phyloP scores from a whole-genome alignment of 2,888 invertebrate genomes.

The Cephonodes hylas region DNA sequence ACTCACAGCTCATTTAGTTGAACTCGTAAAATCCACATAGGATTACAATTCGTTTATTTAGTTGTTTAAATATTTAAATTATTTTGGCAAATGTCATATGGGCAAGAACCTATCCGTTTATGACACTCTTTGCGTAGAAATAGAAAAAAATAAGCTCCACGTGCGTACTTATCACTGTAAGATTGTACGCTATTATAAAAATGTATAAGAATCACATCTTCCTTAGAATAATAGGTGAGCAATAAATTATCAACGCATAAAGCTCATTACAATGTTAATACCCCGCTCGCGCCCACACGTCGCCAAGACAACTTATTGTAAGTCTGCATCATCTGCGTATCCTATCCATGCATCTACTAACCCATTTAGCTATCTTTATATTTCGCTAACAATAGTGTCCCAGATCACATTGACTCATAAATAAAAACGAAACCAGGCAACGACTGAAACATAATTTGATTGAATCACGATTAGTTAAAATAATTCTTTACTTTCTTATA shows the following conservation, averaged over 20 bases:
- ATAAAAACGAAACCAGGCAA: not conserved
- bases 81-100: too few species aligned
- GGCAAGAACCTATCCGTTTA: too few species aligned
- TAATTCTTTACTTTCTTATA: too few species aligned
- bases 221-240: conserved; percentile 23
- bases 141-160: not conserved
- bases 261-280: conserved; percentile 44
- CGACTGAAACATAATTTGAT: not conserved
- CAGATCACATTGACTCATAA: not conserved
- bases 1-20: too few species aligned
- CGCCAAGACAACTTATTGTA: conserved; percentile 9
- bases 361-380: not conserved
- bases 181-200: too few species aligned
- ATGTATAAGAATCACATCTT: conserved; percentile 19
- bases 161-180: too few species aligned
- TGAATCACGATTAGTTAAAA: not conserved
- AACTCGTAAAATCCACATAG: too few species aligned
- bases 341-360: not conserved
- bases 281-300: conserved; percentile 35
- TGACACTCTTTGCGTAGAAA: too few species aligned
- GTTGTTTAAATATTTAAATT: too few species aligned
- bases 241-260: conserved; percentile 41
- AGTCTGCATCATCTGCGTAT: conserved; percentile 1
- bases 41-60: too few species aligned
- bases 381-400: not conserved